Evolutionary conservation across 2,113 vertebrate species (phyloP).

Genomic region (Pomatostomus ruficeps): DNA sequence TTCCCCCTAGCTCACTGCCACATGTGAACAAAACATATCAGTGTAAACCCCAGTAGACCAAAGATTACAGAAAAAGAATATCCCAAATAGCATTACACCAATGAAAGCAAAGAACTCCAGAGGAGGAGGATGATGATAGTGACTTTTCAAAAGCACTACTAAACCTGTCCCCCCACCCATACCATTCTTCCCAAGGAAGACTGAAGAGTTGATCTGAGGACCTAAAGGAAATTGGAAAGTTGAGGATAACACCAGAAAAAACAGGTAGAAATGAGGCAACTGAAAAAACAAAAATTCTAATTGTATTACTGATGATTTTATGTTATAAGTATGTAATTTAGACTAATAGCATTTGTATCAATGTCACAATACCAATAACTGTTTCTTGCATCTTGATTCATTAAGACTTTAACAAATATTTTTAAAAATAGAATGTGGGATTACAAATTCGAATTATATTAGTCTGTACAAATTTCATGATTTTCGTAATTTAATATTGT

Average conservation of each 20-base stretch:
- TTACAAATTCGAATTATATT: neutral
- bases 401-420: neutral
- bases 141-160: neutral
- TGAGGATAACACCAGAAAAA: neutral
- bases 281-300: neutral
- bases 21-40: accelerated
- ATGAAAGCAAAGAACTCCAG: neutral
- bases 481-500: neutral
- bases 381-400: neutral
- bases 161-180: neutral
- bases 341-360: neutral
- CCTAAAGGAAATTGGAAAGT: neutral
- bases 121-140: neutral
- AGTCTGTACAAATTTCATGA: neutral
- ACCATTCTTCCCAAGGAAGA: neutral
- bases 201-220: neutral
- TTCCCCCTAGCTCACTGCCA: too few relatives aligned
- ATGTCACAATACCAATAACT: neutral
- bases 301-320: neutral
- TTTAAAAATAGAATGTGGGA: neutral
- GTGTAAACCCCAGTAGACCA: neutral
- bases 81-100: neutral
- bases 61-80: neutral
- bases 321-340: neutral
- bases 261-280: neutral